These are phyloP conservation scores for Fukomys damarensis DNA, from an alignment of 2,113 vertebrate species.

Conservation along the genomic window DNA sequence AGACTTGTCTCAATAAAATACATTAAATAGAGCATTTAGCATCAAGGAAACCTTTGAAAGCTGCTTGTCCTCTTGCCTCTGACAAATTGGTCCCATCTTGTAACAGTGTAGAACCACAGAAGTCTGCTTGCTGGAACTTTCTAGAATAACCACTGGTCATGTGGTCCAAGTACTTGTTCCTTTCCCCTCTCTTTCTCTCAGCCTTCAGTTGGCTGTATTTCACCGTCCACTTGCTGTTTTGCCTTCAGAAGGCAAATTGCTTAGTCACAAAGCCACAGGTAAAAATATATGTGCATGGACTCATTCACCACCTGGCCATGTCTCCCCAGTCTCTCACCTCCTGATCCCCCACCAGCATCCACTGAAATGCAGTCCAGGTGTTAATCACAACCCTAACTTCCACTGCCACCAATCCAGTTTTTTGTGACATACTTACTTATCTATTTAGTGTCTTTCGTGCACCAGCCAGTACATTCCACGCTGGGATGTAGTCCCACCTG, in stretches of 20 bases:
- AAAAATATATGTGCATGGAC: neutral
- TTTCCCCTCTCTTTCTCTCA: neutral
- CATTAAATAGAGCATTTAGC: neutral
- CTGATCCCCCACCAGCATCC: neutral
- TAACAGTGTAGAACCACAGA: neutral
- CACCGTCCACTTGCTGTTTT: neutral
- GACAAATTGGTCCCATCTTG: neutral
- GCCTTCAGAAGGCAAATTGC: neutral
- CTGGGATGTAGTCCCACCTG: neutral
- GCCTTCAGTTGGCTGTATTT: neutral
- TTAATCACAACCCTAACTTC: neutral
- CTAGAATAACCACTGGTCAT: neutral
- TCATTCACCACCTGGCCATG: neutral
- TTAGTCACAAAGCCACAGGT: neutral
- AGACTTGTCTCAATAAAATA: neutral
- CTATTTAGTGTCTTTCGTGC: neutral
- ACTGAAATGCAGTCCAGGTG: neutral
- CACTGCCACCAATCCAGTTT: neutral
- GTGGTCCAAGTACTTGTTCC: neutral
- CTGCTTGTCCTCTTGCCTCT: neutral
- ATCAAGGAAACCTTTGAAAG: neutral
- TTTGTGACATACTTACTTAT: neutral
- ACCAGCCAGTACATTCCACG: neutral
- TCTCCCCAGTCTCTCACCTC: neutral
- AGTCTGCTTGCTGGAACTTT: neutral